Conservation (phyloP, 2,113 vertebrate genomes). For the Notothenia coriiceps region DNA sequence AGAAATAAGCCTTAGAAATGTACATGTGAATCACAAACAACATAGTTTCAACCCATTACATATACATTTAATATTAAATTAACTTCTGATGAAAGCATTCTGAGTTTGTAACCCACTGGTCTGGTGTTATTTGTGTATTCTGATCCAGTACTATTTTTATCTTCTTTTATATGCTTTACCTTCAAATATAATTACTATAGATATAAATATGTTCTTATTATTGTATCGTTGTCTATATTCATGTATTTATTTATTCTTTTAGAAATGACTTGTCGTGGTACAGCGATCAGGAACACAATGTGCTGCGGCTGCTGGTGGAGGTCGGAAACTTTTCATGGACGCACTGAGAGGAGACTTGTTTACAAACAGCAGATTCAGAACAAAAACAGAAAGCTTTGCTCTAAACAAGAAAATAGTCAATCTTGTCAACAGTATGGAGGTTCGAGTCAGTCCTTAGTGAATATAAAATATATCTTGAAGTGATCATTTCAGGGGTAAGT, state of each 20-base stretch:
- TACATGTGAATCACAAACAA: background rate
- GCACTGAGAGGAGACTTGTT: conserved; percentile 69
- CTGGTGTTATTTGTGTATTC: background rate
- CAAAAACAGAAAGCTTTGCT: background rate
- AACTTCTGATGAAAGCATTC: background rate
- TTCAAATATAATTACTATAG: background rate
- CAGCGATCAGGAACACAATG: conserved; percentile 44
- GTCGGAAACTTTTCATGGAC: conserved; percentile 66
- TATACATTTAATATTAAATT: background rate
- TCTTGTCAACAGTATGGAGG: background rate
- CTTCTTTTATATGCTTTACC: too few species aligned
- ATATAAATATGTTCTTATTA: background rate
- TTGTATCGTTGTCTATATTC: too few species aligned
- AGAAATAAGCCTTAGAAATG: too few species aligned
- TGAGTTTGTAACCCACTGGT: background rate
- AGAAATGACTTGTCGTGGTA: background rate
- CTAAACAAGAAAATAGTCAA: background rate
- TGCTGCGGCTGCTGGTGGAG: conserved; percentile 16
- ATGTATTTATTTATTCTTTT: background rate
- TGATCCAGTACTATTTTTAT: background rate
- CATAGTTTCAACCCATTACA: too few species aligned
- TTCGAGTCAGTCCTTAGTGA: background rate
- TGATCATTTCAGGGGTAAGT: conserved; percentile 51
- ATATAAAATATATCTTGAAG: background rate
- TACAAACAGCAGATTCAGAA: conserved; percentile 62